Conservation (phyloP, 2,113 vertebrate species). For the Siniperca chuatsi region DNA sequence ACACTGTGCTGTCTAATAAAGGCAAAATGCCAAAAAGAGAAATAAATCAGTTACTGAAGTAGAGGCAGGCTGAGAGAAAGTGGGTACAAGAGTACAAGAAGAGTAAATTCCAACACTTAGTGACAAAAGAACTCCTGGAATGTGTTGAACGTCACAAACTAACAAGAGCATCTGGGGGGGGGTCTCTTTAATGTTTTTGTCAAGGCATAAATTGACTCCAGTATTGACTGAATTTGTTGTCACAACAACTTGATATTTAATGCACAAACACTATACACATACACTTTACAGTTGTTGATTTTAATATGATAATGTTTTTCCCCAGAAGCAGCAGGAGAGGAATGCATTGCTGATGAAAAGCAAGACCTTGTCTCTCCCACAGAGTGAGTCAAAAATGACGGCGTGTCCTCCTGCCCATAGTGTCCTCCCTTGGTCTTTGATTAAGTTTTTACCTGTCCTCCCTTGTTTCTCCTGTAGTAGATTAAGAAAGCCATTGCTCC, state of each 20-base stretch:
- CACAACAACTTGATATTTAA: constrained; percentile 4
- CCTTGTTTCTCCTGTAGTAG: constrained; percentile 32
- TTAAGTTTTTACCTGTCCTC: constrained; percentile 66
- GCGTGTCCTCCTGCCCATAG: not conserved
- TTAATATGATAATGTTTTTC: constrained; percentile 52
- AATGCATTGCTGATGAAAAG: constrained; percentile 83
- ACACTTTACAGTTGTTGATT: constrained; percentile 41
- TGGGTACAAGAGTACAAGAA: not conserved
- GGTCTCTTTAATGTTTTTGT: not conserved
- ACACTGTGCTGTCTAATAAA: not conserved
- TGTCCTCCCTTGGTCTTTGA: constrained; percentile 52
- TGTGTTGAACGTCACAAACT: constrained; percentile 33
- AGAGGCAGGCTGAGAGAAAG: not conserved
- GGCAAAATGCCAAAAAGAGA: constrained; percentile 24
- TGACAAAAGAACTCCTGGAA: constrained; percentile 54
- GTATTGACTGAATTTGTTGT: constrained; percentile 7
- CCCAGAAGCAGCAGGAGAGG: constrained; percentile 90
- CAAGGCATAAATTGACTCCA: not conserved
- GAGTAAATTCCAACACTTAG: constrained; percentile 35
- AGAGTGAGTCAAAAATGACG: constrained; percentile 82
- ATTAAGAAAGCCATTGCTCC: constrained; percentile 55
- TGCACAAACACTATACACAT: not conserved
- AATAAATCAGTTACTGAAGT: constrained; percentile 16
- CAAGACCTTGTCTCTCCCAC: constrained; percentile 85
- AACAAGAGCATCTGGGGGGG: not conserved